Base-by-base conservation (phyloP, 2,888 invertebrate genomes). In the Ditula angustiorana region DNA sequence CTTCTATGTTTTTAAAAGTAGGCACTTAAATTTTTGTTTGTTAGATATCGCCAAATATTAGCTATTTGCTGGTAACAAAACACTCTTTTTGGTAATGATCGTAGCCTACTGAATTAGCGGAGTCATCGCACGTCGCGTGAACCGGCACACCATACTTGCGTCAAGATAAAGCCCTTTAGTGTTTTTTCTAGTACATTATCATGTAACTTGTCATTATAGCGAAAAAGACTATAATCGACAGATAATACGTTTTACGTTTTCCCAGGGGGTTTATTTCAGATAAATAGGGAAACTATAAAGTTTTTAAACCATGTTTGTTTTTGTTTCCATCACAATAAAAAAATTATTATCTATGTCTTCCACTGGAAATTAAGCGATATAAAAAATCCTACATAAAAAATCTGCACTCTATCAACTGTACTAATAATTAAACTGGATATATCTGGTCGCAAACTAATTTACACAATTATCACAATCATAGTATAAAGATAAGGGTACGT, bases 401-500 rank as follows among this genome's bases (percentile, higher is more conserved):
- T n/a, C 11, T 46, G 46, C n/a, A 46, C 24, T 46, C 24, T 24
- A n/a, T 46, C 46, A 46, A 24, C 46, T 5, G 23, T 41, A 41
- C 19, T 41, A 19, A 10, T 4, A 35, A 30, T 33, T n/a, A n/a
- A 30, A 23, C 52, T 35, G 33, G 53, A 8, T 53, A 23, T 35
- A 35, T 53, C 53, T 53, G 4, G 49, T 16, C 3, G 26, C n/a
- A 49, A 16, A 26, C 23, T 35, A 23, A 53, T 50, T 62, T 49
- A 50, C 56, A 30, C 56, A 62, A 62, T n/a, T n/a, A n/a, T n/a
- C n/a, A n/a, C n/a, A n/a, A n/a, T n/a, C n/a, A n/a, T 57, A 37
- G 41, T 24, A 49, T 16, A 11, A 30, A 49, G 49, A 62, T 56
- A 49, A 41, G 49, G n/a, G 16, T 23, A 41, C 41, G 33, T 44